phyloP scores from a whole-genome alignment of 2,888 invertebrate species.

The Ophion obscuratus region DNA sequence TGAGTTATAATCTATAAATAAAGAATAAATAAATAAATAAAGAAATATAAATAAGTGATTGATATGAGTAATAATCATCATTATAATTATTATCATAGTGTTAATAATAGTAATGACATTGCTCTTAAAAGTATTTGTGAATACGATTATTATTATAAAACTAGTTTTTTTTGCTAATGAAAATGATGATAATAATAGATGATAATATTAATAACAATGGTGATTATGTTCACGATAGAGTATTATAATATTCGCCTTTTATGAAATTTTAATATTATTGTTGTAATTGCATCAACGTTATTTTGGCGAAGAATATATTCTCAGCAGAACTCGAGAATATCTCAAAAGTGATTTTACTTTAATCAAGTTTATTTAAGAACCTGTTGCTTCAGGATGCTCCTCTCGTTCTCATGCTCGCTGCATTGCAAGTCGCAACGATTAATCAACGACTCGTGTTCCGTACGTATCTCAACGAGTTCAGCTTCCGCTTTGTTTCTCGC shows the following conservation, averaged over 20 bases:
- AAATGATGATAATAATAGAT: background rate
- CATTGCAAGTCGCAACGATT: constrained; percentile 66
- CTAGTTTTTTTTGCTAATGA: background rate
- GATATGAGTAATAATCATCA: background rate
- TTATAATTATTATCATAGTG: background rate
- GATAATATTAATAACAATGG: background rate
- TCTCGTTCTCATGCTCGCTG: constrained; percentile 69
- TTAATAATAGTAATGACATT: background rate
- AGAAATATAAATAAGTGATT: too few species aligned
- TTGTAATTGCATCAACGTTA: background rate
- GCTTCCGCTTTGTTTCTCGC: constrained; percentile 69
- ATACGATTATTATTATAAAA: background rate
- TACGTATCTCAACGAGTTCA: constrained; percentile 67
- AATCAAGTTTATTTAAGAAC: constrained; percentile 36
- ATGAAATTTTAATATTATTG: background rate
- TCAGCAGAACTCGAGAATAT: background rate
- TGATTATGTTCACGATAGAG: background rate
- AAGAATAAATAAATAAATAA: too few species aligned
- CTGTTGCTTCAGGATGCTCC: constrained; percentile 66
- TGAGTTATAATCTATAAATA: too few species aligned
- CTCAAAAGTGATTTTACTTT: background rate
- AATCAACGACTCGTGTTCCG: constrained; percentile 69
- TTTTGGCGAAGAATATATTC: background rate
- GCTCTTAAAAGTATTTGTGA: background rate
- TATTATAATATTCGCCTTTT: background rate